These are phyloP conservation scores for pig (Sus scrofa) DNA, from an alignment of 2,113 vertebrate species.

Conservation along the genomic window DNA sequence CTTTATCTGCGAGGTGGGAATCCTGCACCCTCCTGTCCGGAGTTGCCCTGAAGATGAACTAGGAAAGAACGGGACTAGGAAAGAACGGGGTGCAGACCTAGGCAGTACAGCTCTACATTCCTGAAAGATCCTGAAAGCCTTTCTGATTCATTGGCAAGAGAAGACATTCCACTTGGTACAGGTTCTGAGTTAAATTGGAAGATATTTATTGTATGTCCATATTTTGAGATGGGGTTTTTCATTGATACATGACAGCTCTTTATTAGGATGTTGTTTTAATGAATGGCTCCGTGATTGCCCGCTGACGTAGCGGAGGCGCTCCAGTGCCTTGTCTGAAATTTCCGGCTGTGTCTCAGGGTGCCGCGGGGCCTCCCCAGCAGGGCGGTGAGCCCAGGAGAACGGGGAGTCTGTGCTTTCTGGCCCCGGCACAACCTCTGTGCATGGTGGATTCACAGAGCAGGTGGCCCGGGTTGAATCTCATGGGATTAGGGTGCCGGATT, in stretches of 20 bases:
- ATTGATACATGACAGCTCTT: not conserved
- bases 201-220: slow-evolving; percentile 5
- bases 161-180: not conserved
- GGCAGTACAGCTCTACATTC: not conserved
- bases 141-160: slow-evolving; percentile 40
- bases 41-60: not conserved
- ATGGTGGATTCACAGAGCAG: not conserved
- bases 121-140: not conserved
- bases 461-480: not conserved
- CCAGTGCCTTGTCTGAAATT: not conserved
- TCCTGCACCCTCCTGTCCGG: not conserved
- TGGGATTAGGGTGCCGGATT: not conserved
- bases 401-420: not conserved
- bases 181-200: not conserved
- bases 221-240: slow-evolving; percentile 43
- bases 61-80: not conserved
- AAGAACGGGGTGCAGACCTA: accelerated
- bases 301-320: too few species aligned
- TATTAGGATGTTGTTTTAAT: not conserved
- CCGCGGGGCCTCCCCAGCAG: not conserved
- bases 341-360: not conserved
- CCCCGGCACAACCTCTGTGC: accelerated
- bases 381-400: not conserved
- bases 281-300: not conserved
- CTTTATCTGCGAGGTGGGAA: slow-evolving; percentile 46